A percentile compares a stretch with the other conserved stretches of the same genome.
Conservation (phyloP, 2,797 vertebrate genomes). For the Crax fasciolata region DNA sequence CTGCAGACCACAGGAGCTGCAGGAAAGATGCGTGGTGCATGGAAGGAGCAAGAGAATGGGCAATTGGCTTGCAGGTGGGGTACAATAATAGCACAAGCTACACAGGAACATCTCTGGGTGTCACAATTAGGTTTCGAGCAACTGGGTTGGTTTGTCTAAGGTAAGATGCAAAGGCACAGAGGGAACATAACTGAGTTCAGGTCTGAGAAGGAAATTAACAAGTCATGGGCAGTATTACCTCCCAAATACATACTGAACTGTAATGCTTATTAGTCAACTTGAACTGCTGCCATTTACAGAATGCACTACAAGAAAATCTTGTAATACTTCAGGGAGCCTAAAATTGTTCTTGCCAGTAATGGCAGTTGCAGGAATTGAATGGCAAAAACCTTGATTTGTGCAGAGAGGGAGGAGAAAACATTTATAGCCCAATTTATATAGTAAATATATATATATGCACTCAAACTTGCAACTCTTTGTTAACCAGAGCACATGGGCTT, state of each 20-base stretch:
- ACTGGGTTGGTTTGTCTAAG: not conserved
- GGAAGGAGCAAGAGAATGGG: not conserved
- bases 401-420: not conserved
- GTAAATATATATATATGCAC: not conserved
- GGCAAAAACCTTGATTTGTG: not conserved
- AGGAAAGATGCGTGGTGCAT: not conserved
- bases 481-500: not conserved
- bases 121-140: not conserved
- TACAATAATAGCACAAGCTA: not conserved
- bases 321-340: not conserved
- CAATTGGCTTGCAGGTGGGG: not conserved
- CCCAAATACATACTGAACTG: not conserved
- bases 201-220: not conserved
- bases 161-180: not conserved
- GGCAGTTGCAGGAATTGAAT: not conserved
- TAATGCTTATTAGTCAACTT: not conserved
- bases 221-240: not conserved
- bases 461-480: not conserved
- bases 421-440: no score
- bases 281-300: not conserved
- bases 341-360: not conserved
- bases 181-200: not conserved
- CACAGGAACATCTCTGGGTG: not conserved
- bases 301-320: not conserved
- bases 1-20: not conserved